Evolutionary conservation across 1,140 invertebrate species (phyloP), one percentile per base, ranked within the genome.

Genomic region (Zeugodacus cucurbitae): DNA sequence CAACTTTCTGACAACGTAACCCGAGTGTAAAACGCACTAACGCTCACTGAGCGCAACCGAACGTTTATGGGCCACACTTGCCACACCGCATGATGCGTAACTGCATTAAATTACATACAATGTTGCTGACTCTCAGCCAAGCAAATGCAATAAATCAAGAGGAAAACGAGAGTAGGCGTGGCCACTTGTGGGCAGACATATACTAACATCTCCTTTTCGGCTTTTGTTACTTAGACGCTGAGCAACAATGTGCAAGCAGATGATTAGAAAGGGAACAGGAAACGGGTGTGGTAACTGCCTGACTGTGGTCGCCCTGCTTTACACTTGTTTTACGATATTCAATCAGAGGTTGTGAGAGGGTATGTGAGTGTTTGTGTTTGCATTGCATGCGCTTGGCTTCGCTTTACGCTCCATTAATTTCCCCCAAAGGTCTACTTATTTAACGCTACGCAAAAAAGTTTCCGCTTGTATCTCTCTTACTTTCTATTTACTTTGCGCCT

Each of bases 381-480:
- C 22, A 8, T 26, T 22, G 74, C 7, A 48, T 48, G 44, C n/a
- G 29, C 32, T 34, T 58, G 58, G 10, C 6, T 62, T 62, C 58
- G 1, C n/a, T 10, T 62, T 62, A 62, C 58, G 87, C 62, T 85
- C 90, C 90, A 92, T 92, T 92, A 92, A 92, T 90, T 92, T 92
- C 90, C 90, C 91, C 90, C 91, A 91, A 92, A 92, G 91, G 91
- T 90, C 91, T 90, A 92, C 91, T 92, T 82, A 54, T 82, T 48
- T 82, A 48, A 82, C n/a, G n/a, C 44, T 48, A n/a, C 74, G 17
- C 8, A 82, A 82, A 82, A 44, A 82, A 37, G 6, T 82, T 82
- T 48, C 58, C 10, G n/a, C n/a, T 26, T 62, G 22, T 62, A 62
- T 62, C 58, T 70, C 4, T 62, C 32, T 34, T 29, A 32, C 26